Conservation (phyloP, 2,113 vertebrate species). For the Pseudorasbora parva region DNA sequence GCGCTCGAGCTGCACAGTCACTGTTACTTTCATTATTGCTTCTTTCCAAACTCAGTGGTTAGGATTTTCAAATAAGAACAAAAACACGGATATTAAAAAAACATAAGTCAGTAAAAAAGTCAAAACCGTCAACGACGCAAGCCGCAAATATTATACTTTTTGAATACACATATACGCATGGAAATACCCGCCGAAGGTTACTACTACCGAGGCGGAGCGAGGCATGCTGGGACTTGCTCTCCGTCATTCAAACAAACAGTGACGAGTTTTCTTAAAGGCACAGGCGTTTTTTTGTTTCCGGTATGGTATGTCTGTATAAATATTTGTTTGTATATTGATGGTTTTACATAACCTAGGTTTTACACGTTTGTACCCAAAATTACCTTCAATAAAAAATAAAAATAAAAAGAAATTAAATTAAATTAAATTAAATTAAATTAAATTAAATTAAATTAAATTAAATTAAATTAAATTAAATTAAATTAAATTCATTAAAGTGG, state of each 20-base stretch:
- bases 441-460: no score
- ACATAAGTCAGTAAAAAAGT: neutral
- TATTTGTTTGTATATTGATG: no score
- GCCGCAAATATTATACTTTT: neutral
- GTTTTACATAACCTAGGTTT: no score
- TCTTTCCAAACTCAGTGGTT: neutral
- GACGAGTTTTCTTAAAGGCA: slow-evolving; percentile 68
- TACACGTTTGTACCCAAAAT: no score
- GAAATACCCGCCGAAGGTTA: slow-evolving; percentile 76
- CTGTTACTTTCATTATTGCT: slow-evolving; percentile 7
- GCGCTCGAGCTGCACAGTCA: neutral
- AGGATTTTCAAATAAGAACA: neutral
- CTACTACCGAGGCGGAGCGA: slow-evolving; percentile 65
- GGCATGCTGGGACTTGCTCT: slow-evolving; percentile 69
- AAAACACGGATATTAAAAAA: neutral
- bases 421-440: no score
- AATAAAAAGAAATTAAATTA: no score
- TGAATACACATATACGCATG: slow-evolving; percentile 28
- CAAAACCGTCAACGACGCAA: neutral
- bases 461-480: no score
- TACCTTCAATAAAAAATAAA: no score
- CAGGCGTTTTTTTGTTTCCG: slow-evolving; percentile 15
- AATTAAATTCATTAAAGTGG: no score
- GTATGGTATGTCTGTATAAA: no score
- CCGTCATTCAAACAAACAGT: slow-evolving; percentile 61